A percentile compares a stretch with the other conserved stretches of the same genome.
These are phyloP conservation scores for Euura lappo DNA, from an alignment of 1,140 invertebrate species.

Conservation along the genomic window DNA sequence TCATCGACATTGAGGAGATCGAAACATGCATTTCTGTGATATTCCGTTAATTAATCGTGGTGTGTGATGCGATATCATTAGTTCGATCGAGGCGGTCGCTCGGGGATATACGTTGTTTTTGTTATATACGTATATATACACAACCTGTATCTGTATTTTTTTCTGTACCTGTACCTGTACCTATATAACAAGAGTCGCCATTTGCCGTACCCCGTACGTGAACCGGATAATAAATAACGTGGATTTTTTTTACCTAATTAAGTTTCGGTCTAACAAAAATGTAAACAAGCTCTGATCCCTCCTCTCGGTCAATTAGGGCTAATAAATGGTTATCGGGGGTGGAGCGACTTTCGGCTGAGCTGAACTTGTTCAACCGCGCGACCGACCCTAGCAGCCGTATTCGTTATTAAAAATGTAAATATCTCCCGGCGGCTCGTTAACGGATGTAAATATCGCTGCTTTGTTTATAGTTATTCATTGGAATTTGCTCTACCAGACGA, in stretches of 20 bases:
- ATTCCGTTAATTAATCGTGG: too few relatives aligned
- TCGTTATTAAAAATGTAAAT: slow-evolving; percentile 62
- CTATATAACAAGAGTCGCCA: background rate
- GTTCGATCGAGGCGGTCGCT: too few relatives aligned
- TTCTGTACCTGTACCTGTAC: too few relatives aligned
- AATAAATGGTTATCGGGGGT: slow-evolving; percentile 53
- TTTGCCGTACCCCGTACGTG: background rate
- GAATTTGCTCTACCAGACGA: too few relatives aligned
- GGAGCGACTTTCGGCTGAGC: slow-evolving; percentile 21
- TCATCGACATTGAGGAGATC: too few relatives aligned
- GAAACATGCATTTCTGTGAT: too few relatives aligned
- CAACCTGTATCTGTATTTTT: too few relatives aligned
- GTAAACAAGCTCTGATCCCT: slow-evolving; percentile 29
- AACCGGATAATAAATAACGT: slow-evolving; percentile 30
- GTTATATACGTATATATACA: too few relatives aligned
- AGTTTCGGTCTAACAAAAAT: slow-evolving; percentile 38
- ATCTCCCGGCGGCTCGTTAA: slow-evolving; percentile 59
- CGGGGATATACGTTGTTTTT: too few relatives aligned
- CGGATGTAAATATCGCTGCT: slow-evolving; percentile 57
- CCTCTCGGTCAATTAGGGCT: slow-evolving; percentile 59
- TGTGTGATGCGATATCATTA: too few relatives aligned
- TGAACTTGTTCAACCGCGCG: background rate
- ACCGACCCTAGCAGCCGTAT: slow-evolving; percentile 32
- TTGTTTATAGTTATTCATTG: slow-evolving; percentile 59
- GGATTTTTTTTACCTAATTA: slow-evolving; percentile 32